phyloP scores from a whole-genome alignment of 2,888 invertebrate species.

The Hypolimnas misippus region DNA sequence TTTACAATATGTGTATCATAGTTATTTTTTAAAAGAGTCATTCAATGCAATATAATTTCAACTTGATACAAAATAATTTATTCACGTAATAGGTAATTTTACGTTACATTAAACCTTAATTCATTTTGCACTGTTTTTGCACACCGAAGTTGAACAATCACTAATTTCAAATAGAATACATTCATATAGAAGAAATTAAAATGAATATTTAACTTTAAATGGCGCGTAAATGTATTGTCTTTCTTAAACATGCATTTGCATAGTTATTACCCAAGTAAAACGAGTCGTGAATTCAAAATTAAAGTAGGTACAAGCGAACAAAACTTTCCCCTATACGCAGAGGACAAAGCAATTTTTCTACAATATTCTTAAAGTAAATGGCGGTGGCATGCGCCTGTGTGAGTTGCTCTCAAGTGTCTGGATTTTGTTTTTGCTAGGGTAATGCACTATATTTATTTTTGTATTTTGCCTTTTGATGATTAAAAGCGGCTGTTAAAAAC shows the following conservation, averaged over 20 bases:
- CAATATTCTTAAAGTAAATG: constrained; percentile 48
- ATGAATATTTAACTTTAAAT: constrained; percentile 11
- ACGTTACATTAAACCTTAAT: too few species aligned
- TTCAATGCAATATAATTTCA: too few species aligned
- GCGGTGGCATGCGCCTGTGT: constrained; percentile 28
- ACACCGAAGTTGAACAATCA: too few species aligned
- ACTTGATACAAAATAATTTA: too few species aligned
- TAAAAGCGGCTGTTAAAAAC: background rate
- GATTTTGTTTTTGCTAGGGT: constrained; percentile 15
- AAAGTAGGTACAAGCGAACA: constrained; percentile 43
- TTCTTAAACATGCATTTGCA: constrained; percentile 36
- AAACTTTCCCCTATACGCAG: constrained; percentile 46
- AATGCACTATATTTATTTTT: background rate
- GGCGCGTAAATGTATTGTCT: constrained; percentile 22
- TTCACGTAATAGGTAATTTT: too few species aligned
- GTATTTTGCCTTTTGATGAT: constrained; percentile 27
- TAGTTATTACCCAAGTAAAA: constrained; percentile 41
- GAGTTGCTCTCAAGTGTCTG: constrained; percentile 16
- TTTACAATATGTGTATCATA: too few species aligned
- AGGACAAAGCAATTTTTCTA: constrained; percentile 51
- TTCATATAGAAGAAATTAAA: background rate
- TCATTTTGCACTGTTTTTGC: too few species aligned
- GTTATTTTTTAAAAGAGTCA: too few species aligned
- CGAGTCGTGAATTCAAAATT: constrained; percentile 40
- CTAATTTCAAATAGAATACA: background rate